phyloP scores from a whole-genome alignment of 2,888 invertebrate species.

The Caprella mutica region DNA sequence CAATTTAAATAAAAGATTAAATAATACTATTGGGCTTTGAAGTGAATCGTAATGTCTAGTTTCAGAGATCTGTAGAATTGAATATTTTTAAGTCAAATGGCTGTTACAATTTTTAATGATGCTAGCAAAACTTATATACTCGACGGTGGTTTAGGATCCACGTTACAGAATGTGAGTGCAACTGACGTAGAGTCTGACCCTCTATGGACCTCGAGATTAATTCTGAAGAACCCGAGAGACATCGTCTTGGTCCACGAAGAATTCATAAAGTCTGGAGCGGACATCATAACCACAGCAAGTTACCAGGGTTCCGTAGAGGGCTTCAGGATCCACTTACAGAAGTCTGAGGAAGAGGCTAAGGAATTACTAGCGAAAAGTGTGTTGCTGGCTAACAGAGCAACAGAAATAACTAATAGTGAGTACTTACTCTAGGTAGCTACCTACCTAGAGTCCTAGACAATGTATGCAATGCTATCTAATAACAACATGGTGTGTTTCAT shows the following conservation, averaged over 20 bases:
- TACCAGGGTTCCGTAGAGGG: constrained; percentile 63
- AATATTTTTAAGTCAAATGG: too few species aligned
- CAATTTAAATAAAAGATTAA: too few species aligned
- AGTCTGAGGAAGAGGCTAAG: constrained; percentile 56
- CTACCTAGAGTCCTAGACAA: too few species aligned
- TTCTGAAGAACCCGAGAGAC: constrained; percentile 69
- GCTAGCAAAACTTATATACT: too few species aligned
- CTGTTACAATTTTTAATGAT: too few species aligned
- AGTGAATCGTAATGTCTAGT: too few species aligned
- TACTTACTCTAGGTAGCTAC: too few species aligned
- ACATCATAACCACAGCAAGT: constrained; percentile 74
- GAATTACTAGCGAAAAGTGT: constrained; percentile 64
- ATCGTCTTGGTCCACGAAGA: constrained; percentile 22
- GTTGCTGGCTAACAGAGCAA: constrained; percentile 52
- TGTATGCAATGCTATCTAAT: too few species aligned
- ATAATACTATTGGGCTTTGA: too few species aligned
- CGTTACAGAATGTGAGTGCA: constrained; percentile 11
- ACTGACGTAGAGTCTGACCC: constrained; percentile 63
- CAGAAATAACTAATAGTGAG: too few species aligned
- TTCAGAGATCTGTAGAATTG: too few species aligned
- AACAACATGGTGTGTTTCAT: too few species aligned
- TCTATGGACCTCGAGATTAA: constrained; percentile 74
- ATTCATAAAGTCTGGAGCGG: constrained; percentile 66
- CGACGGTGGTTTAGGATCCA: constrained; percentile 24
- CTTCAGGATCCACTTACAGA: constrained; percentile 14